Evolutionary conservation across 2,888 invertebrate species (phyloP), one percentile per base, ranked within the genome.

Genomic region (Holacanthella duospinosa): DNA sequence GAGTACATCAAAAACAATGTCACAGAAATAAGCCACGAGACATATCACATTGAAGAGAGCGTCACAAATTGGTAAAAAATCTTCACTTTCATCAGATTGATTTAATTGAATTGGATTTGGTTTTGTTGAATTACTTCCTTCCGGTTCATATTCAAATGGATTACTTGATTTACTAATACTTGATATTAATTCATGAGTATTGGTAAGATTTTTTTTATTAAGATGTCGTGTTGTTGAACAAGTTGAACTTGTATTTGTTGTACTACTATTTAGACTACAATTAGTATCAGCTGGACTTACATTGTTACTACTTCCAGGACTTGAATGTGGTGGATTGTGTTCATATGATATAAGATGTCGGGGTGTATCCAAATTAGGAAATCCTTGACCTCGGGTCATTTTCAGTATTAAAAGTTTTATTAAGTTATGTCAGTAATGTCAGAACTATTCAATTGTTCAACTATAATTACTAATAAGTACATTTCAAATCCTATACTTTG

Each of bases 41-140:
- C 91, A 91, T 74, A 91, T 89, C 77, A 92, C 88, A 79, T 92
- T 92, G 82, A 92, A 92, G 57, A 92, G 81, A 70, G 91, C 87
- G 80, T 92, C 92, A 82, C 92, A 92, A 77, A 92, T 83, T 72
- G 91, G 91, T 78, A 92, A 82, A 78, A 91, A 91, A 82, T 92
- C 90, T 71, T 77, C 76, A 48, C 27, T 29, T 2, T 43, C n/a
- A 12, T 62, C 58, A n/a, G 4, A 21, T 48, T 48, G 48, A 9
- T 9, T 9, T 9, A 4, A 9, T 48, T 9, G 4, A 21, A 21
- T 9, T 9, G 12, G 21, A 21, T 16, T n/a, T 48, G 48, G 4
- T 21, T 48, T 9, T 43, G 27, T 25, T 29, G 29, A 29, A 24
- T 21, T 29, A 36, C 9, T 58, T 28, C 36, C 19, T 16, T 29